These are phyloP conservation scores for Thunnus maccoyii DNA, from an alignment of 2,113 vertebrate genomes.

Conservation along the genomic window DNA sequence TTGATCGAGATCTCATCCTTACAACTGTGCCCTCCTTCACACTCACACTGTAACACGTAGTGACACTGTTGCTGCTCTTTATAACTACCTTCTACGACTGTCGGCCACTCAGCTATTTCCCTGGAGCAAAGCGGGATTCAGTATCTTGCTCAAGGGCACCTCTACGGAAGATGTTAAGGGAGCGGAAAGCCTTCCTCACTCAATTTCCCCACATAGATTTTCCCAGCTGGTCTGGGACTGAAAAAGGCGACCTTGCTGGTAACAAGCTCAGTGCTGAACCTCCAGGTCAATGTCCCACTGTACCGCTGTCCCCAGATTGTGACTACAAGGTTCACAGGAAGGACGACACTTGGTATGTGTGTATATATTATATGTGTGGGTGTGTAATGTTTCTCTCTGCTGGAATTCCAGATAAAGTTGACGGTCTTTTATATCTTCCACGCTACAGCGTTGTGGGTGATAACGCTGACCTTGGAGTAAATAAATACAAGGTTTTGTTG, in stretches of 20 bases:
- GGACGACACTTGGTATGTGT: constrained; percentile 39
- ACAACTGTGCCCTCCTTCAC: constrained; percentile 43
- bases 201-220: constrained; percentile 59
- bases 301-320: constrained; percentile 48
- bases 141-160: constrained; percentile 73
- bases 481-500: constrained; percentile 10
- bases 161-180: constrained; percentile 49
- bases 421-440: constrained; percentile 4
- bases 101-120: constrained; percentile 25
- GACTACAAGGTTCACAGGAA: constrained; percentile 64
- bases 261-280: constrained; percentile 61
- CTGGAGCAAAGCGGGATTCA: constrained; percentile 11
- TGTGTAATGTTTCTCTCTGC: background rate
- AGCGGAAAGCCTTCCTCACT: constrained; percentile 67
- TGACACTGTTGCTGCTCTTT: constrained; percentile 52
- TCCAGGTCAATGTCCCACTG: constrained; percentile 51
- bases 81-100: constrained; percentile 33
- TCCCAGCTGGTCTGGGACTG: constrained; percentile 46
- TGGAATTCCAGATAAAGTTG: constrained; percentile 12
- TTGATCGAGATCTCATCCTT: constrained; percentile 42
- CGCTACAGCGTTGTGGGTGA: background rate
- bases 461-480: constrained; percentile 5
- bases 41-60: constrained; percentile 26
- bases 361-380: background rate
- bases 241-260: constrained; percentile 54